These are phyloP conservation scores for Desmodus rotundus DNA, from an alignment of 2,113 vertebrate genomes.

Conservation along the genomic window DNA sequence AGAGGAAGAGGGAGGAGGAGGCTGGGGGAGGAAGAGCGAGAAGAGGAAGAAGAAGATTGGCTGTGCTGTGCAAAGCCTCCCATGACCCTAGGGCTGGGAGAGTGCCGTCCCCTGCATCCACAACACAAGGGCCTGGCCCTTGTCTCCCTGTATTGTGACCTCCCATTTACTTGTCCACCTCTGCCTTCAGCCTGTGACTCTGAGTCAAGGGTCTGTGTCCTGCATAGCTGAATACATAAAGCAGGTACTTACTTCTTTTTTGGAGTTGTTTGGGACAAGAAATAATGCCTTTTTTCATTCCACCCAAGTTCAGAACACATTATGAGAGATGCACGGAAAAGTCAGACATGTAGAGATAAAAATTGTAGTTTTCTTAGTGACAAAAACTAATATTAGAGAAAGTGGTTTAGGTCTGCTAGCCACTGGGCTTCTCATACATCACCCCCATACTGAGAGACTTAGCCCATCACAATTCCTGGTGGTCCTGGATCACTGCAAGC, in stretches of 20 bases:
- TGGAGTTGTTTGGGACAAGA: not conserved
- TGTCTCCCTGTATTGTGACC: not conserved
- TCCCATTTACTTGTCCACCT: not conserved
- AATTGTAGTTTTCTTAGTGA: not conserved
- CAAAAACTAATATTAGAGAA: not conserved
- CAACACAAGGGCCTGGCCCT: not conserved
- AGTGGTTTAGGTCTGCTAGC: not conserved
- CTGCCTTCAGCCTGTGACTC: not conserved
- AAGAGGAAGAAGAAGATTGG: not conserved
- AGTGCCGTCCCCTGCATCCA: fast-evolving
- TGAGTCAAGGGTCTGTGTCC: not conserved
- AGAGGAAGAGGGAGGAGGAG: no score
- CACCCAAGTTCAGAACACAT: not conserved
- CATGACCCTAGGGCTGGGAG: fast-evolving
- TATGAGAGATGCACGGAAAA: not conserved
- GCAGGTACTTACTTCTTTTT: not conserved
- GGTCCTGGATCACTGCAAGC: not conserved
- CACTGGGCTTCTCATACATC: not conserved
- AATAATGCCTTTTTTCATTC: not conserved
- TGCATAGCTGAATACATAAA: not conserved
- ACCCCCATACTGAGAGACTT: not conserved
- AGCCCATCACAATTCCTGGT: not conserved
- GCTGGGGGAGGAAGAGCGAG: no score
- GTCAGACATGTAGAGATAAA: not conserved
- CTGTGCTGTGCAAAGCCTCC: not conserved